A percentile compares a stretch with the other conserved stretches of the same genome.
phyloP scores from a whole-genome alignment of 2,113 vertebrate species.

The Scatophagus argus region DNA sequence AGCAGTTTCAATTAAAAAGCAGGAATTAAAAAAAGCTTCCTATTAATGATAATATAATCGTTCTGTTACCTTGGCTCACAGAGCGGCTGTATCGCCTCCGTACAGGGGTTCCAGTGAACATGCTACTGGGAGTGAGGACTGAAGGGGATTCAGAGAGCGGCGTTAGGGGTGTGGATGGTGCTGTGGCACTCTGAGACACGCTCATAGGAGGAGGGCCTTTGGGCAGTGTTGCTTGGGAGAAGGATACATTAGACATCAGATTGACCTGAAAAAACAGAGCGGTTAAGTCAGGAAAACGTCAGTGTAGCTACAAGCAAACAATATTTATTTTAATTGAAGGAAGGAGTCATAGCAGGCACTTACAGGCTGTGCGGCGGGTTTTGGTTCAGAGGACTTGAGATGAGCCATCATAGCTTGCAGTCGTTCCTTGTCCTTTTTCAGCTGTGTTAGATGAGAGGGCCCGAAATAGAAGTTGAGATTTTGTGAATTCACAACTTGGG shows the following conservation, averaged over 20 bases:
- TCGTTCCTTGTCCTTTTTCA: slow-evolving; percentile 98
- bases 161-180: slow-evolving; percentile 94
- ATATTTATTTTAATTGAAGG: slow-evolving; percentile 50
- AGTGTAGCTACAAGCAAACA: slow-evolving; percentile 24
- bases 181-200: slow-evolving; percentile 96
- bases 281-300: slow-evolving; percentile 30
- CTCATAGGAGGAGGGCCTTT: slow-evolving; percentile 92
- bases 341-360: slow-evolving; percentile 70
- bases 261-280: slow-evolving; percentile 86
- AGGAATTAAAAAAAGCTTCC: background rate
- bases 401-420: slow-evolving; percentile 99
- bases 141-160: slow-evolving; percentile 92
- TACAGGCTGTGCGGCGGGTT: slow-evolving; percentile 94
- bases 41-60: background rate
- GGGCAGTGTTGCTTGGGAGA: slow-evolving; percentile 89
- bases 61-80: slow-evolving; percentile 93
- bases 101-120: slow-evolving; percentile 92
- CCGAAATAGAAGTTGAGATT: slow-evolving; percentile 55
- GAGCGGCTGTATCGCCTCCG: slow-evolving; percentile 95
- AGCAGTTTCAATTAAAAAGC: background rate
- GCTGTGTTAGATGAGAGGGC: slow-evolving; percentile 78
- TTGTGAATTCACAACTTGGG: slow-evolving; percentile 40
- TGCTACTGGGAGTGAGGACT: slow-evolving; percentile 93
- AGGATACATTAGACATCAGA: slow-evolving; percentile 91
- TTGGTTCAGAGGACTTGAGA: slow-evolving; percentile 97